Base-by-base conservation (phyloP, 92 coral and sea anemone species). In the Micromussa lordhowensis region DNA sequence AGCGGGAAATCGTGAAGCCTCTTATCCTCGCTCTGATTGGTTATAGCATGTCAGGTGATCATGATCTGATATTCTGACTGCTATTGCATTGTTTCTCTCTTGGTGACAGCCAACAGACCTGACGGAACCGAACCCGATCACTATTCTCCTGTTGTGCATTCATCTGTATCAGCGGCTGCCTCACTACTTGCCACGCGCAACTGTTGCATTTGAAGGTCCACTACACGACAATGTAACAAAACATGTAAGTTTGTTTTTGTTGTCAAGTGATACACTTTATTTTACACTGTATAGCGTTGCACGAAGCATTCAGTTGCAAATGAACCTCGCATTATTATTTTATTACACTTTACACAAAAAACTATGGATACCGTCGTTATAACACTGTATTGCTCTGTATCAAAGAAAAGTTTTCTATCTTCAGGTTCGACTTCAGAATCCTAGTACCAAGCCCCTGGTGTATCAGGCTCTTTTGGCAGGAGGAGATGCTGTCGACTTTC, bases 351-450 rank as follows among this genome's bases (percentile, higher is more conserved):
- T 16, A 54, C 19, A 57, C 2, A 57, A 2, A 57, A 59, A 21
- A 3, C 21, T 21, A 61, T 55, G 21, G 4, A 16, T 16, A 8
- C 61, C 3, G 21, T 51, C 57, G 1, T 14, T 2, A 55, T 55
- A 16, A 55, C 61, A 16, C 18, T 55, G 61, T 55, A 55, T 55
- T 55, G 61, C 61, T 15, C 18, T 55, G 19, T 15, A 16, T 55
- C 61, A 55, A 55, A 55, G 61, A 55, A 29, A 63, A 63, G 7
- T 63, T 26, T 69, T 63, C 51, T 38, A 4, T 38, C 29, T 57
- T 18, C 57, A 98, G 99, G 95, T 98, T 90, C 99, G 96, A 21
- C 98, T 98, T 21, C 98, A 98, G 81, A 98, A 98, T 84, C 99
- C 99, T 2, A 96, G 99, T 81, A 96, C 93, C 86, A 98, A 96